Evolutionary conservation across 2,113 vertebrate species (phyloP).

Genomic region (Carollia perspicillata): DNA sequence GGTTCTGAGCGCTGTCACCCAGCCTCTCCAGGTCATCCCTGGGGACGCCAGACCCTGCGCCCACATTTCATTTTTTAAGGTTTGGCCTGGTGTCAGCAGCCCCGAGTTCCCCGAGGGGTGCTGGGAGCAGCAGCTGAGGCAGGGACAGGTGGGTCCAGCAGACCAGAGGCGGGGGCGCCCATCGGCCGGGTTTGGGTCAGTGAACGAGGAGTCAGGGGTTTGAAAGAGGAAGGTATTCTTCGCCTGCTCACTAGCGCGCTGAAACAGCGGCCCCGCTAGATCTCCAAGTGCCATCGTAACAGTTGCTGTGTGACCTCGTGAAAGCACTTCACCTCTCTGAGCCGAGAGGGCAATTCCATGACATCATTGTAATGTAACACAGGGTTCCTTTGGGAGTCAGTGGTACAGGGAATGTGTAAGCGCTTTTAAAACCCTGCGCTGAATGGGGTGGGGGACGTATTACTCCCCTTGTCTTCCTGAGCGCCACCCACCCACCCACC

Average conservation of each 20-base stretch:
- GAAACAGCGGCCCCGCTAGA: not conserved
- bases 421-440: not conserved
- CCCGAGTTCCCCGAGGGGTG: not conserved
- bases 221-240: not conserved
- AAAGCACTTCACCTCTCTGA: not conserved
- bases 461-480: not conserved
- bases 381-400: not conserved
- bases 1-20: not conserved
- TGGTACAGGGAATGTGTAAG: not conserved
- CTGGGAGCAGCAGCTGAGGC: not conserved
- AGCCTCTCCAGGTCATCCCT: too few species aligned
- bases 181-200: not conserved
- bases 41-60: not conserved
- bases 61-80: not conserved
- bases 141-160: not conserved
- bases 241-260: not conserved
- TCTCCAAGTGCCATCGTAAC: not conserved
- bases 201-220: not conserved
- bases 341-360: not conserved
- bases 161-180: not conserved
- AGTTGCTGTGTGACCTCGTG: not conserved
- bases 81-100: not conserved
- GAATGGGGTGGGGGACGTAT: not conserved
- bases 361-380: rapidly evolving
- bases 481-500: not conserved